These are phyloP conservation scores for Formicarius rufipectus DNA, from an alignment of 2,113 vertebrate genomes.

Conservation along the genomic window DNA sequence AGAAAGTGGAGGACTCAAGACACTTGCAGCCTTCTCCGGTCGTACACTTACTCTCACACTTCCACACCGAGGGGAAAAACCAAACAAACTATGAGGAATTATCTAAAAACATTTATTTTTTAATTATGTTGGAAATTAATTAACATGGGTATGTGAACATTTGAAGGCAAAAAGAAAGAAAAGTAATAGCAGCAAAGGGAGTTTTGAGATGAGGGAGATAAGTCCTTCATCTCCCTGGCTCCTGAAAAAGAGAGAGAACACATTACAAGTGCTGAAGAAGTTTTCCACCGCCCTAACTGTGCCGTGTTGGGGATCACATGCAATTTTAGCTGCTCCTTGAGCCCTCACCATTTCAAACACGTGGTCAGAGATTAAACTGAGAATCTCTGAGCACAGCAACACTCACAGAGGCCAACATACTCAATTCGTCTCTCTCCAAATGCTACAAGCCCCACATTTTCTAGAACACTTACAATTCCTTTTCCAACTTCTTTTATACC, in stretches of 20 bases:
- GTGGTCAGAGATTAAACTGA: background rate
- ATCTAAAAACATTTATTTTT: slow-evolving; percentile 66
- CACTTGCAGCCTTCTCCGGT: background rate
- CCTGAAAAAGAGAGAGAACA: slow-evolving; percentile 72
- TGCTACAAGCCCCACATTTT: background rate
- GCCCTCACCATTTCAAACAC: background rate
- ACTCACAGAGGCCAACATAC: background rate
- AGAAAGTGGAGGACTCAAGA: background rate
- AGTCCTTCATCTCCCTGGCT: slow-evolving; percentile 68
- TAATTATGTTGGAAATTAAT: slow-evolving; percentile 26
- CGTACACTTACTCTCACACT: background rate
- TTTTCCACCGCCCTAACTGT: background rate
- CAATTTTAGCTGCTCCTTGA: background rate
- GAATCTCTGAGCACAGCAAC: background rate
- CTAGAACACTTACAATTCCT: slow-evolving; percentile 65
- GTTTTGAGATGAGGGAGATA: slow-evolving; percentile 62
- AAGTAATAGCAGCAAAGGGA: slow-evolving; percentile 54
- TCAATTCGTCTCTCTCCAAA: background rate
- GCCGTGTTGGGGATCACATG: slow-evolving; percentile 19
- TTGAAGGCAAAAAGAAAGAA: background rate
- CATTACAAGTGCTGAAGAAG: slow-evolving; percentile 48
- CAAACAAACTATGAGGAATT: slow-evolving; percentile 61
- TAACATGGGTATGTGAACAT: slow-evolving; percentile 53
- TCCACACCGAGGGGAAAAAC: slow-evolving; percentile 46
- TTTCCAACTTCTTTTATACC: slow-evolving; percentile 60